These are phyloP conservation scores for Eristalis pertinax DNA, from an alignment of 2,888 invertebrate species.

Conservation along the genomic window DNA sequence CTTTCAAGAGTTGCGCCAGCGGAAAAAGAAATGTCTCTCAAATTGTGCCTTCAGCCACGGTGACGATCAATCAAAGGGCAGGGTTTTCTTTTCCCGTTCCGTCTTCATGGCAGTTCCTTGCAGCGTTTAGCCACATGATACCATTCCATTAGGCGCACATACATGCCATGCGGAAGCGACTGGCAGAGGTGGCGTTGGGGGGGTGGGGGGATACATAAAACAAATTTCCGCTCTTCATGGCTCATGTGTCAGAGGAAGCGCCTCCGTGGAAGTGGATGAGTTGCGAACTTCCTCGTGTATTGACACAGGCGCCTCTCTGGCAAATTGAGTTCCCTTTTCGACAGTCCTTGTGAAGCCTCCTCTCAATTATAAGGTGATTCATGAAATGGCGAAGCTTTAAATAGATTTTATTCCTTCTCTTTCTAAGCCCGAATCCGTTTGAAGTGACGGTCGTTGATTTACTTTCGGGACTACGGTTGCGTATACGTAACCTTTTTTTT, in stretches of 20 bases:
- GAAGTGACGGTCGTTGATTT: not conserved
- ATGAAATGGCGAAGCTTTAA: not conserved
- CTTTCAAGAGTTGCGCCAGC: not conserved
- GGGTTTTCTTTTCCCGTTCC: not conserved
- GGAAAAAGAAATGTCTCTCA: not conserved
- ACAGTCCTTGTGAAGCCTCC: slow-evolving; percentile 1
- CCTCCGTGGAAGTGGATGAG: not conserved
- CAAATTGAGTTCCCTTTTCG: slow-evolving; percentile 12
- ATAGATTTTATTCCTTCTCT: not conserved
- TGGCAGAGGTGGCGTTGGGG: no score
- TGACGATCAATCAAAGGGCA: slow-evolving; percentile 19
- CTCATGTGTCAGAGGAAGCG: not conserved
- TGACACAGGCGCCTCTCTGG: slow-evolving; percentile 12
- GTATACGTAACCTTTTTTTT: slow-evolving; percentile 52
- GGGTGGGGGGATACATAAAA: slow-evolving; percentile 1
- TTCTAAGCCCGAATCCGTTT: not conserved
- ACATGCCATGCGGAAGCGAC: not conserved
- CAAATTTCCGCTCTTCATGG: not conserved
- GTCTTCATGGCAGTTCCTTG: not conserved
- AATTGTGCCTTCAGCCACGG: not conserved
- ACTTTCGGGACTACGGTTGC: slow-evolving; percentile 11
- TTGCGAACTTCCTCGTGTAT: not conserved
- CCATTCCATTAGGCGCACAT: not conserved
- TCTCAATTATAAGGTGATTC: slow-evolving; percentile 10
- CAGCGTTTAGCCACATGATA: not conserved